Evolutionary conservation across 2,888 invertebrate genomes (phyloP).

Genomic region (Galeopsomyia nigrocyanea): DNA sequence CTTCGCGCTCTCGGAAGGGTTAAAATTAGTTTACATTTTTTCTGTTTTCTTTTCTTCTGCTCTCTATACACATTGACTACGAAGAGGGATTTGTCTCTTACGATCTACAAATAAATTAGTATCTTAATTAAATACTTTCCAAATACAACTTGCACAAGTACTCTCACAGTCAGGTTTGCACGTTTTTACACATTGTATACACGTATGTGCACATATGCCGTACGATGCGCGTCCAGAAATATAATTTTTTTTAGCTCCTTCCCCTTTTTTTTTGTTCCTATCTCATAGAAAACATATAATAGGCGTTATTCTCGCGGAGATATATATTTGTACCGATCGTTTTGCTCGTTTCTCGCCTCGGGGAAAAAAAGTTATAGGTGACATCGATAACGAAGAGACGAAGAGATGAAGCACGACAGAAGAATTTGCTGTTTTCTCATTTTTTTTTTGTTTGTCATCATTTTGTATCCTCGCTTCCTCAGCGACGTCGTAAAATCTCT

Average conservation of each 20-base stretch:
- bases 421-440: constrained; percentile 13
- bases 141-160: constrained; percentile 52
- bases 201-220: no score
- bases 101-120: constrained; percentile 62
- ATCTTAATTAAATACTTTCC: constrained; percentile 61
- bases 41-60: constrained; percentile 35
- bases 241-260: constrained; percentile 3
- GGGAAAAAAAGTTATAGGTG: not conserved
- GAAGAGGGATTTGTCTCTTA: constrained; percentile 54
- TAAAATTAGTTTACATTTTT: constrained; percentile 42
- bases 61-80: constrained; percentile 63
- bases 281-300: constrained; percentile 20
- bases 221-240: constrained; percentile 22
- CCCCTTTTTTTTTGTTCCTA: not conserved
- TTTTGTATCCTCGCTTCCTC: not conserved
- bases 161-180: constrained; percentile 46
- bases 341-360: not conserved
- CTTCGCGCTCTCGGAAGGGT: constrained; percentile 8
- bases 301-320: constrained; percentile 1
- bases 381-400: constrained; percentile 16
- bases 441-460: constrained; percentile 9
- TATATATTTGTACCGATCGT: constrained; percentile 37
- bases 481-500: no score
- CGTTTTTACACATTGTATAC: constrained; percentile 2
- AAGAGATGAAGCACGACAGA: constrained; percentile 38